phyloP scores from a whole-genome alignment of 2,113 vertebrate genomes.

The Oreamnos americanus region DNA sequence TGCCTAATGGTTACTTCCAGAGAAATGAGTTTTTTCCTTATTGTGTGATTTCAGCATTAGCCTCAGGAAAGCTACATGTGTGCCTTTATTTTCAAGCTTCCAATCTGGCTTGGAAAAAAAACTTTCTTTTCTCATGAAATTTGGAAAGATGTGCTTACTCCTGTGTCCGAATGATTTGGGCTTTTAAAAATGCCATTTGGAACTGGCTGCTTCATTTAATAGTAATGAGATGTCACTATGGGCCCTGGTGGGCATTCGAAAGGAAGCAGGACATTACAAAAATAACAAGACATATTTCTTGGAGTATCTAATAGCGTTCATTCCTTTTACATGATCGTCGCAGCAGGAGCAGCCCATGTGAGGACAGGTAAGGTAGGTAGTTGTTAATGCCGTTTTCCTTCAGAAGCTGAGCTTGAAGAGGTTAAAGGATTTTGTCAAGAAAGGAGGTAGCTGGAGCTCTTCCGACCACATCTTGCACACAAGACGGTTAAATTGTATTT shows the following conservation, averaged over 20 bases:
- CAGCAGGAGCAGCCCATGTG: neutral
- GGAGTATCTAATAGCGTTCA: neutral
- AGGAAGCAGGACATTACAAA: neutral
- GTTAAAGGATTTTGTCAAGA: neutral
- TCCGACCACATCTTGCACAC: neutral
- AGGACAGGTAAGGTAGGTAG: neutral
- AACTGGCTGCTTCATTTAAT: neutral
- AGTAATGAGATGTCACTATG: neutral
- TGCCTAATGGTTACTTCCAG: neutral
- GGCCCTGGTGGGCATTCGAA: neutral
- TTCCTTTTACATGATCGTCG: neutral
- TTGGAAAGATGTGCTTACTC: neutral
- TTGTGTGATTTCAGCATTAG: neutral
- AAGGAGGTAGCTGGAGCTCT: neutral
- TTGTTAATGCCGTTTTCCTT: neutral
- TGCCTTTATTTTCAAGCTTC: neutral
- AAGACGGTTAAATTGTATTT: neutral
- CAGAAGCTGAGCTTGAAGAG: neutral
- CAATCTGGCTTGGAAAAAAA: slow-evolving; percentile 10
- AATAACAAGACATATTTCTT: neutral
- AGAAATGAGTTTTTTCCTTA: neutral
- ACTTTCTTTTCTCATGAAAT: slow-evolving; percentile 6
- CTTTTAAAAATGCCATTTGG: neutral
- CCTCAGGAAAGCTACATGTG: neutral
- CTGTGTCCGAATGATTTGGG: neutral